A percentile compares a stretch with the other conserved stretches of the same genome.
Conservation (phyloP, 2,797 vertebrate species). For the Tokudaia tokunoshimensis region DNA sequence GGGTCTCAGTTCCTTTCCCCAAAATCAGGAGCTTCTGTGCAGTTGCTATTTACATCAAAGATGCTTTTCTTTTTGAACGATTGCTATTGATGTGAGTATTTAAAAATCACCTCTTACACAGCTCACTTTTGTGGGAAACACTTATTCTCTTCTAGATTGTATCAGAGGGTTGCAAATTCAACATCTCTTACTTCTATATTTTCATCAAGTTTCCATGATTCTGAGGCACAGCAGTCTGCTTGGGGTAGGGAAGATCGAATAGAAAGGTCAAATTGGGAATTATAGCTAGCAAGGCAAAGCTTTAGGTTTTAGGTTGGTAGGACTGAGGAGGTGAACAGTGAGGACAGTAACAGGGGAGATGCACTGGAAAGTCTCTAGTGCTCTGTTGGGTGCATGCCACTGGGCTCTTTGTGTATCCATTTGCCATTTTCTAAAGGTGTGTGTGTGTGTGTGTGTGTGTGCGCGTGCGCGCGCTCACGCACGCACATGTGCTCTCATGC, state of each 20-base stretch:
- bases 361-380: neutral
- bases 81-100: neutral
- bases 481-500: no score
- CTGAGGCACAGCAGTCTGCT: neutral
- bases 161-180: neutral
- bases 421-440: neutral
- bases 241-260: neutral
- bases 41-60: neutral
- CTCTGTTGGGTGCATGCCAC: neutral
- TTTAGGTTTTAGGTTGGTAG: neutral
- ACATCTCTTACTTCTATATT: neutral
- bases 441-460: neutral
- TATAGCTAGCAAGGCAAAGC: neutral
- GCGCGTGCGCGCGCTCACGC: no score
- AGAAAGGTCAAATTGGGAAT: neutral
- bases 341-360: neutral
- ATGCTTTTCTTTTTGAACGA: neutral
- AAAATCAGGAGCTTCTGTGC: neutral
- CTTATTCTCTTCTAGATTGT: conserved; percentile 2
- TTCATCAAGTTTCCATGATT: neutral
- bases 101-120: neutral
- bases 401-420: neutral
- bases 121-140: conserved; percentile 37
- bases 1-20: neutral
- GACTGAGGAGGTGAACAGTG: neutral